phyloP scores from a whole-genome alignment of 2,113 vertebrate genomes.

The Pachyramphus minor region DNA sequence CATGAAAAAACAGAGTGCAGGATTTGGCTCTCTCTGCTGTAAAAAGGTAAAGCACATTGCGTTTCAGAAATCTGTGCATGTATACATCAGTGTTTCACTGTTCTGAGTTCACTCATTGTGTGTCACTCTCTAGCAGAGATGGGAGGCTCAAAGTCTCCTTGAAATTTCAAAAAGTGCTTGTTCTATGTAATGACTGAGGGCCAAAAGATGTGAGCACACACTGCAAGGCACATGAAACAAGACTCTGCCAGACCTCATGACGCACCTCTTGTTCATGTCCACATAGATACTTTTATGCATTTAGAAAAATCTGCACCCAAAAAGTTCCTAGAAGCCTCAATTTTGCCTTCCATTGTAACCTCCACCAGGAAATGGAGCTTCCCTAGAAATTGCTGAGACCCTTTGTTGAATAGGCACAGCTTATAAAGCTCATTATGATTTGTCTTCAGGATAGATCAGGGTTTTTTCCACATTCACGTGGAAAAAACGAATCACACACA shows the following conservation, averaged over 20 bases:
- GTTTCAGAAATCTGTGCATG: neutral
- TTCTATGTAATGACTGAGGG: neutral
- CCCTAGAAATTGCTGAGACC: neutral
- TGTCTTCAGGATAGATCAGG: neutral
- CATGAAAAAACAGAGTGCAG: neutral
- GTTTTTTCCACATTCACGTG: neutral
- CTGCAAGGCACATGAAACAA: neutral
- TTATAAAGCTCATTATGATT: neutral
- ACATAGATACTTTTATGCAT: neutral
- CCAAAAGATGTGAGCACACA: neutral
- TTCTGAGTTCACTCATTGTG: neutral
- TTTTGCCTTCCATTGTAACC: neutral
- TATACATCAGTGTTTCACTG: neutral
- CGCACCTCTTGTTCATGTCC: neutral
- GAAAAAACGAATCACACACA: accelerated
- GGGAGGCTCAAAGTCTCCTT: neutral
- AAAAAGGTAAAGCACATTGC: neutral
- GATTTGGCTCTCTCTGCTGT: neutral
- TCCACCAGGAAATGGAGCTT: neutral
- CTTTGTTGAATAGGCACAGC: neutral
- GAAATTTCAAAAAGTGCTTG: neutral
- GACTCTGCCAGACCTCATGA: neutral
- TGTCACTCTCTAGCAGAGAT: neutral
- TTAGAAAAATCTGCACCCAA: neutral
- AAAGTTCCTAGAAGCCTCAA: neutral